Conservation (phyloP, 2,797 vertebrate genomes). For the Buphagus erythrorhynchus region DNA sequence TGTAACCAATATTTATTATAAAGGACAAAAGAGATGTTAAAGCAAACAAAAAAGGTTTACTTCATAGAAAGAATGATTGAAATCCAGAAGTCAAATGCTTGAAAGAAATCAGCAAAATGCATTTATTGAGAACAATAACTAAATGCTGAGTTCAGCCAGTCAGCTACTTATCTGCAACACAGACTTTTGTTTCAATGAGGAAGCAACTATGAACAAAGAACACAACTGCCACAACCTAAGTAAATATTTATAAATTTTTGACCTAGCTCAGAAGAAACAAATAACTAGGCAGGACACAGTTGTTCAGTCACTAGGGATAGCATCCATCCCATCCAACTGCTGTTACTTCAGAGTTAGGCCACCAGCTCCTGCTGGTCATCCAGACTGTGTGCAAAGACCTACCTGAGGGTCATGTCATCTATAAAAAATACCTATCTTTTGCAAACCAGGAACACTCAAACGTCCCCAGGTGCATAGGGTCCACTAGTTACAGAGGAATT, state of each 20-base stretch:
- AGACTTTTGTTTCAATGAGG: not conserved
- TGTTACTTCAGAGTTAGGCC: not conserved
- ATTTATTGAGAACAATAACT: not conserved
- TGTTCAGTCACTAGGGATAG: not conserved
- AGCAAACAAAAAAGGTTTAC: not conserved
- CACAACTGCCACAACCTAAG: not conserved
- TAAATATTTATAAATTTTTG: not conserved
- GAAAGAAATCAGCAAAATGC: not conserved
- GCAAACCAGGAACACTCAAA: not conserved
- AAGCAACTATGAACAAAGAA: not conserved
- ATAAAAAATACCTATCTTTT: not conserved
- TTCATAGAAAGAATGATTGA: not conserved
- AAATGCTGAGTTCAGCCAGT: not conserved
- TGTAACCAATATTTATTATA: not conserved
- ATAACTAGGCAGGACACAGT: not conserved
- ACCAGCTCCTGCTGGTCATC: not conserved
- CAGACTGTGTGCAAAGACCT: not conserved
- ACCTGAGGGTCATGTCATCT: not conserved
- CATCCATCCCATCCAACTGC: not conserved
- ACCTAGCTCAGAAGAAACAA: not conserved
- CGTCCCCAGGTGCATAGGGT: not conserved
- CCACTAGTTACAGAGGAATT: not conserved
- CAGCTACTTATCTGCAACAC: not conserved
- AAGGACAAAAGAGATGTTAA: not conserved
- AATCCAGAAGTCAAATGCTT: not conserved